Evolutionary conservation across 1,140 invertebrate species (phyloP).

Genomic region (Uloborus diversus): DNA sequence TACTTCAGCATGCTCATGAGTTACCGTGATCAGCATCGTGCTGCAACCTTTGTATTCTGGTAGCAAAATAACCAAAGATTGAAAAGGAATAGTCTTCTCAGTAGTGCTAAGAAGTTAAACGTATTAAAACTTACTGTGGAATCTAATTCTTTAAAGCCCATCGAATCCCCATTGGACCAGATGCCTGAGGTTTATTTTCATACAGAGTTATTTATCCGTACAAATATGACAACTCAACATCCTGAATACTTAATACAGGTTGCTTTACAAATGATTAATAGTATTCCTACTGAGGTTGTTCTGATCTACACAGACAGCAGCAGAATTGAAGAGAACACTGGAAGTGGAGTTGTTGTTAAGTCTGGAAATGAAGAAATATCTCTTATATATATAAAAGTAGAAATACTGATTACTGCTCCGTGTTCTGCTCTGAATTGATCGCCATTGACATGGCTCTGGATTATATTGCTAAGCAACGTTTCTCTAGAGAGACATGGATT

Average conservation of each 20-base stretch:
- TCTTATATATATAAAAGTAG: background rate
- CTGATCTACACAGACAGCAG: background rate
- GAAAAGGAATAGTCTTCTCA: conserved; percentile 4
- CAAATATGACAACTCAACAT: background rate
- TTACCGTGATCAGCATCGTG: background rate
- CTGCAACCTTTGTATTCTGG: background rate
- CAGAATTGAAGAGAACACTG: background rate
- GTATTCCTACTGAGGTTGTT: background rate
- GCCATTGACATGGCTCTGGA: background rate
- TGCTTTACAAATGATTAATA: background rate
- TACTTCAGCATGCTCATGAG: conserved; percentile 5
- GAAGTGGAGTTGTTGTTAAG: background rate
- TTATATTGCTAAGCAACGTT: background rate
- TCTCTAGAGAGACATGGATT: background rate
- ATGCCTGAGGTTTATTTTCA: background rate
- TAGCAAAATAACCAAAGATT: conserved; percentile 12
- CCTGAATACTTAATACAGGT: background rate
- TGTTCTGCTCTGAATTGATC: background rate
- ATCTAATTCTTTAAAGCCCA: conserved; percentile 3
- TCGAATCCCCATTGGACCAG: background rate
- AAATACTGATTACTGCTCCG: background rate
- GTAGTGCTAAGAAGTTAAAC: background rate
- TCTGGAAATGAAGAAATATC: background rate
- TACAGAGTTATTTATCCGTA: background rate
- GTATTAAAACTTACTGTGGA: background rate